Base-by-base conservation (phyloP, 2,888 invertebrate genomes). In the Caenorhabditis angaria region DNA sequence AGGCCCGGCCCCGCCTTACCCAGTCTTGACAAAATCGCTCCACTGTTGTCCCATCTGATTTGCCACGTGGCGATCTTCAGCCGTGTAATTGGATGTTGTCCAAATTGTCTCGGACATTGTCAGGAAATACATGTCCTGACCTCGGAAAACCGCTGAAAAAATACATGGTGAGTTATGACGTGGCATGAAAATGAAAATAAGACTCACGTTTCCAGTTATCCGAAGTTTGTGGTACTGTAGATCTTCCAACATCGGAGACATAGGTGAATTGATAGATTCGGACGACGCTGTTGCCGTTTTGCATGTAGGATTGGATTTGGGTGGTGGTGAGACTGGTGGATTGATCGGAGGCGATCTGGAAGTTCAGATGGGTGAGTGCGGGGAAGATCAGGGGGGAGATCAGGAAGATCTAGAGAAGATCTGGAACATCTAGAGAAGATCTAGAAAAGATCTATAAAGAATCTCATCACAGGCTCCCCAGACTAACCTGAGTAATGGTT, bases 21-120 rank as follows among this genome's bases (percentile, higher is more conserved):
- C 82, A 25, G 64, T 75, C 54, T 79, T 80, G n/a, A 76, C 82
- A 57, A 82, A 82, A 32, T 82, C 73, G n/a, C 80, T 73, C 82
- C 82, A 82, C 28, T 63, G 62, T 28, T 75, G 67, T 3, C 82
- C 82, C 79, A 80, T 76, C 32, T 76, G 64, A 69, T 82, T 68
- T 25, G 82, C 82, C 12, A 82, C 75, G 50, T 67, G 63, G 6
- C 70, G 55, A 35, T 82, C 82, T n/a, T 70, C 68, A 6, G 70
- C 10, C 0, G 82, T 79, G 22, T 78, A 76, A 14, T 61, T 65
- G 2, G 66, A 61, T 1, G 61, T 63, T 4, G 72, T 63, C 82
- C 82, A 82, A 22, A 80, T 65, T 1, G 78, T 76, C 60, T 80
- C 79, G n/a, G 65, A 69, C 82, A 82, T 82, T 57, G 77, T 76